Conservation (phyloP, 2,888 invertebrate genomes). For the Ceramica pisi region DNA sequence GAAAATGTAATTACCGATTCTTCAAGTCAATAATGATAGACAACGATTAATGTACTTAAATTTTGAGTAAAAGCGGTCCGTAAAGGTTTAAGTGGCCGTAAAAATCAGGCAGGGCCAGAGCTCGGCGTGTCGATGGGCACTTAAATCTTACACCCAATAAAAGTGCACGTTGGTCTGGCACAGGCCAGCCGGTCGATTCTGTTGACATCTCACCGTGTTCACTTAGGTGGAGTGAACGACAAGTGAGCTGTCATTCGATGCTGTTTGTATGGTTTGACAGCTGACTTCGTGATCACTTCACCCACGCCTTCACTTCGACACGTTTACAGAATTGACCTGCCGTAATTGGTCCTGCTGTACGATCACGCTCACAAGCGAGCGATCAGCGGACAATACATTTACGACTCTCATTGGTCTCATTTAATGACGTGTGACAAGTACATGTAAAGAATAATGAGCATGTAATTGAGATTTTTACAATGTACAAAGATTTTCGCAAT, state of each 20-base stretch:
- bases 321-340: no score
- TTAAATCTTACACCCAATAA: constrained; percentile 91
- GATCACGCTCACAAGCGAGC: constrained; percentile 77
- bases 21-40: constrained; percentile 66
- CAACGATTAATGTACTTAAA: constrained; percentile 64
- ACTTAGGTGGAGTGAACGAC: no score
- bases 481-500: constrained; percentile 73
- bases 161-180: constrained; percentile 84
- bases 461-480: constrained; percentile 87
- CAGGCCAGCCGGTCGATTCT: no score
- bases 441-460: constrained; percentile 84
- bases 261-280: no score
- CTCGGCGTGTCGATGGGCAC: constrained; percentile 88
- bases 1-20: constrained; percentile 58
- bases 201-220: no score
- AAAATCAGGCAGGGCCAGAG: constrained; percentile 84
- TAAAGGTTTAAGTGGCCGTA: constrained; percentile 82
- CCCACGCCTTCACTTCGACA: no score
- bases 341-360: constrained; percentile 88
- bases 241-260: no score
- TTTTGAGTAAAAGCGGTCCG: constrained; percentile 66
- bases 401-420: constrained; percentile 88
- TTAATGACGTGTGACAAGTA: constrained; percentile 88
- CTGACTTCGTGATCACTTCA: no score
- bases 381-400: constrained; percentile 83